Conservation (phyloP, 2,888 invertebrate species). For the Blomia tropicalis region DNA sequence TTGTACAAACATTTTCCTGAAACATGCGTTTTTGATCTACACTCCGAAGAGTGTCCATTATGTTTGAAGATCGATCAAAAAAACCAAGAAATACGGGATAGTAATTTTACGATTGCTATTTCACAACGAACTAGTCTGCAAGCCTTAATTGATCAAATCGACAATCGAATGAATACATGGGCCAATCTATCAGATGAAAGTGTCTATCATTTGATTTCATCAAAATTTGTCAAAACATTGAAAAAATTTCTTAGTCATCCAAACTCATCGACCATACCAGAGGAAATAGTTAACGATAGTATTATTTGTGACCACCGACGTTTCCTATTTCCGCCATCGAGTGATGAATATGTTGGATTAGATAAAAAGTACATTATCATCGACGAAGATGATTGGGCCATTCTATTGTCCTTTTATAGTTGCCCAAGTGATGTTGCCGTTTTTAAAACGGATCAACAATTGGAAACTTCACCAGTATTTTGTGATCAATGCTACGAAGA, state of each 20-base stretch:
- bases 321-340: neutral
- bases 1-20: conserved; percentile 39
- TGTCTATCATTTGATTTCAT: neutral
- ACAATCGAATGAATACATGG: neutral
- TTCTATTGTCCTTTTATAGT: neutral
- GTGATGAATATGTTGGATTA: conserved; percentile 3
- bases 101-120: neutral
- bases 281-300: neutral
- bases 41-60: conserved; percentile 31
- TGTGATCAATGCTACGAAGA: conserved; percentile 5
- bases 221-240: conserved; percentile 12
- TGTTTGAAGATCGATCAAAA: conserved; percentile 30
- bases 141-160: neutral
- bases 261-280: neutral
- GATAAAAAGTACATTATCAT: conserved; percentile 11
- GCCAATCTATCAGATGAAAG: neutral
- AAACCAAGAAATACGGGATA: conserved; percentile 1
- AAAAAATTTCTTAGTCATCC: conserved; percentile 14
- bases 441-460: neutral
- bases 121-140: neutral
- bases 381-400: neutral
- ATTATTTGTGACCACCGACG: neutral
- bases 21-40: conserved; percentile 33
- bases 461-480: neutral
- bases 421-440: neutral